Base-by-base conservation (phyloP, 2,797 vertebrate genomes). In the Rousettus madagascariensis region DNA sequence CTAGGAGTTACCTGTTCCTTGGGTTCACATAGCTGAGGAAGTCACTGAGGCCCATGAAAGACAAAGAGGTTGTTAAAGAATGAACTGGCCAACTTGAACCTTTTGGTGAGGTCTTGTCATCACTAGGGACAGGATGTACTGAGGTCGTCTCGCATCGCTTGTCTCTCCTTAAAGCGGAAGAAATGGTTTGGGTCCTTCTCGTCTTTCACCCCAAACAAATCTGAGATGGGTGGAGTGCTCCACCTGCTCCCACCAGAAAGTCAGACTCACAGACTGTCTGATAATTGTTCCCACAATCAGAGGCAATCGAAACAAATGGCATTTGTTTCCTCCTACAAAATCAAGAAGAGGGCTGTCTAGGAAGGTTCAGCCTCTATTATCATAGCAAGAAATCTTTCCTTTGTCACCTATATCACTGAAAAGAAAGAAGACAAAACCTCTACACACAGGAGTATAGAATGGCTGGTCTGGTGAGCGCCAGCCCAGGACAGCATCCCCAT, bases 401-500 rank as follows among this genome's bases (percentile, higher is more conserved):
- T n/a, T 17, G 15, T 55, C 4, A 13, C 13, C 16, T 12, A 49
- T 10, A 8, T 86, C 30, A 66, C 20, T 65, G 69, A 74, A 89
- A n/a, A 90, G 24, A 30, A 59, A 80, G 59, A 75, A 41, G 20
- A 41, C 5, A 6, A n/a, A 55, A 20, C 33, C 41, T 6, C n/a
- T 46, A 36, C 26, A 20, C 16, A 20, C 3, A 82, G 26, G 16
- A 66, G 17, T 11, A 3, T 33, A 16, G 26, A 91, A 49, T 0
- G 28, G 4, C 4, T 17, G 38, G 7, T 8, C 75, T 0, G 5
- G 36, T 15, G 6, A 41, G 11, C 6, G 1, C 46, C 16, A 9
- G 12, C 38, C 43, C 16, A 72, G 59, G 43, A 12, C 2, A 17
- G n/a, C 10, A 26, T 36, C n/a, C 2, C n/a, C 10, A 16, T 20